Base-by-base conservation (phyloP, 2,113 vertebrate species). In the Tyrannus savana region DNA sequence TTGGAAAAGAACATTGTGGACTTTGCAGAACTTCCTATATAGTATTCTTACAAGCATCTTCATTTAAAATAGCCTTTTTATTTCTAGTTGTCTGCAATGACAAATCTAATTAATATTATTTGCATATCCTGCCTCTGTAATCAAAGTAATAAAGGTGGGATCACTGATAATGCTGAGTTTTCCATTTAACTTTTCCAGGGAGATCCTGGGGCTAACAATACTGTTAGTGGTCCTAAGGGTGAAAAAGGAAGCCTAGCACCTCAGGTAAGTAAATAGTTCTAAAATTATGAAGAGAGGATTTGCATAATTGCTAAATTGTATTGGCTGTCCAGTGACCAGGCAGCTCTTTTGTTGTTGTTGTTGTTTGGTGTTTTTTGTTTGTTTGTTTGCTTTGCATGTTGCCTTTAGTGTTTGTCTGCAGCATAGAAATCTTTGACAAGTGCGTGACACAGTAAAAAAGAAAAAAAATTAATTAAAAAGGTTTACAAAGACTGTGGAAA, bases 141-240 rank as follows among this genome's bases (percentile, higher is more conserved):
- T 41, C 46, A 39, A 21, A 66, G 3, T 68, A 75, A 28, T n/a
- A 77, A 89, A 89, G 14, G 7, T 41, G 19, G 58, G 12, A 12
- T 67, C 31, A 42, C 21, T 28, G 58, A 68, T 77, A 85, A 76
- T n/a, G 3, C 25, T 95, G 33, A 53, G 35, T 6, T 42, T 87
- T 75, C 33, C 41, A 17, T 73, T 90, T 72, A 86, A 72, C 19
- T 71, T 96, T 93, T 82, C 59, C 89, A 99, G 99, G 99, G 98
- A 9, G 93, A 98, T 82, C 75, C 98, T 41, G 99, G 99, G 9
- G 28, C 25, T 33, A 96, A 97, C 67, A 98, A 95, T 96, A 96
- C 72, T 15, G 10, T 58, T 22, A 74, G 33, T 35, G 99, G 98
- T 84, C 78, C 96, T 47, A 98, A 97, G 83, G 99, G 99, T 92